Evolutionary conservation across 2,113 vertebrate species (phyloP).

Genomic region (Platichthys flesus): DNA sequence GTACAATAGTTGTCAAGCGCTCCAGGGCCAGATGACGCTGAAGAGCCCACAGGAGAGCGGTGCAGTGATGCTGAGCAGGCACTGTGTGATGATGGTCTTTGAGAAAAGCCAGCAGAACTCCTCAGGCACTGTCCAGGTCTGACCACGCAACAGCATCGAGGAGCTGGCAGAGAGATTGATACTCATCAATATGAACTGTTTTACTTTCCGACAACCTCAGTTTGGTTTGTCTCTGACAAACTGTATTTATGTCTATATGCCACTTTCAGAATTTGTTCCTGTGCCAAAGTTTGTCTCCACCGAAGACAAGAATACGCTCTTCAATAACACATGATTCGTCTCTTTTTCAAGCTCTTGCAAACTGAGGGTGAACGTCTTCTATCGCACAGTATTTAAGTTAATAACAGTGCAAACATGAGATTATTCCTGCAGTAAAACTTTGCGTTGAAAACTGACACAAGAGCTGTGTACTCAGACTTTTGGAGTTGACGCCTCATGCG

Average conservation of each 20-base stretch:
- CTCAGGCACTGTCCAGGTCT: slow-evolving; percentile 18
- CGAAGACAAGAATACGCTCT: slow-evolving; percentile 12
- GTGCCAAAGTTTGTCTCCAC: slow-evolving; percentile 41
- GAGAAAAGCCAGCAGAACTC: slow-evolving; percentile 22
- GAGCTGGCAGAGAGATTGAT: slow-evolving; percentile 9
- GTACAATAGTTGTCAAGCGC: slow-evolving; percentile 97
- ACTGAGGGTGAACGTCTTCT: slow-evolving; percentile 28
- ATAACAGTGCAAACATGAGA: slow-evolving; percentile 31
- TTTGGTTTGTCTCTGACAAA: slow-evolving; percentile 41
- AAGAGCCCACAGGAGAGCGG: slow-evolving; percentile 6
- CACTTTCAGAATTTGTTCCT: slow-evolving; percentile 48
- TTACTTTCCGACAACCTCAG: neutral
- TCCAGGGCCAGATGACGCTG: slow-evolving; percentile 88
- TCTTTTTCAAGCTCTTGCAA: slow-evolving; percentile 40
- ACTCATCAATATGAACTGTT: slow-evolving; percentile 34
- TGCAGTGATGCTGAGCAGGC: slow-evolving; percentile 16
- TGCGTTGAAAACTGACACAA: slow-evolving; percentile 22
- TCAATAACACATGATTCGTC: slow-evolving; percentile 33
- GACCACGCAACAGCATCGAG: slow-evolving; percentile 18
- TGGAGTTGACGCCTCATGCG: neutral
- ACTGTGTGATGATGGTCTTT: slow-evolving; percentile 20
- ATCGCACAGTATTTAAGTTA: slow-evolving; percentile 44
- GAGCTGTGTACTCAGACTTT: slow-evolving; percentile 20
- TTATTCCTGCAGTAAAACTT: slow-evolving; percentile 41
- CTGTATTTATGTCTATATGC: slow-evolving; percentile 58